Evolutionary conservation across 2,797 vertebrate genomes (phyloP).

Genomic region (Sciaenops ocellatus): DNA sequence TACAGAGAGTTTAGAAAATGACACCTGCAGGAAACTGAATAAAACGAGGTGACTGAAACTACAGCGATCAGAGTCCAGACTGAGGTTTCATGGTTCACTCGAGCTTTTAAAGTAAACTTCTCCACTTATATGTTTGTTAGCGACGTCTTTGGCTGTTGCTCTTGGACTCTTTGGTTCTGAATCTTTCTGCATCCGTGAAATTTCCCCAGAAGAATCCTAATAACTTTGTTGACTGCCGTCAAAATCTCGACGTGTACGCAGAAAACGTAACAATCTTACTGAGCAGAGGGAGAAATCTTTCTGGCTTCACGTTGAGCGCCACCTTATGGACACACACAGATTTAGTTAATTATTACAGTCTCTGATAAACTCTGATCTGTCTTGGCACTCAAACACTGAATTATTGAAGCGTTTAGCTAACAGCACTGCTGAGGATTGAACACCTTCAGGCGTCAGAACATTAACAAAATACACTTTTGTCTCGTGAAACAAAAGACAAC

Average conservation of each 20-base stretch:
- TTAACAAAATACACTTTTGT: conserved; percentile 2
- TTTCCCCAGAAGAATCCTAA: not conserved
- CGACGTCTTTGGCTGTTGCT: not conserved
- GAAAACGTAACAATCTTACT: not conserved
- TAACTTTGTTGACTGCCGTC: not conserved
- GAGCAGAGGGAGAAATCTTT: not conserved
- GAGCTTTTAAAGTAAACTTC: too few species aligned
- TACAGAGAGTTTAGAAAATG: too few species aligned
- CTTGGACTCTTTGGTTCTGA: too few species aligned
- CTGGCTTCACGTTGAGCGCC: not conserved
- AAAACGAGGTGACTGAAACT: too few species aligned
- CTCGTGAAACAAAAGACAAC: not conserved
- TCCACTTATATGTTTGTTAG: too few species aligned
- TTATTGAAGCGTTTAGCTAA: not conserved
- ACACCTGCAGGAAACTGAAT: too few species aligned
- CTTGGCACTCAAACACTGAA: too few species aligned
- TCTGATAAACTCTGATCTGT: not conserved
- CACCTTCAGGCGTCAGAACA: not conserved
- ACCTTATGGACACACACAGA: not conserved
- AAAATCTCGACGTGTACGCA: not conserved
- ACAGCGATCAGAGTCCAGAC: too few species aligned
- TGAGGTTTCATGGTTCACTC: too few species aligned
- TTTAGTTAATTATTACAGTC: not conserved
- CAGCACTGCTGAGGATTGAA: not conserved
- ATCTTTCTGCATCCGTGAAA: too few species aligned